Evolutionary conservation across 2,888 invertebrate genomes (phyloP).

Genomic region (Acleris sparsana): DNA sequence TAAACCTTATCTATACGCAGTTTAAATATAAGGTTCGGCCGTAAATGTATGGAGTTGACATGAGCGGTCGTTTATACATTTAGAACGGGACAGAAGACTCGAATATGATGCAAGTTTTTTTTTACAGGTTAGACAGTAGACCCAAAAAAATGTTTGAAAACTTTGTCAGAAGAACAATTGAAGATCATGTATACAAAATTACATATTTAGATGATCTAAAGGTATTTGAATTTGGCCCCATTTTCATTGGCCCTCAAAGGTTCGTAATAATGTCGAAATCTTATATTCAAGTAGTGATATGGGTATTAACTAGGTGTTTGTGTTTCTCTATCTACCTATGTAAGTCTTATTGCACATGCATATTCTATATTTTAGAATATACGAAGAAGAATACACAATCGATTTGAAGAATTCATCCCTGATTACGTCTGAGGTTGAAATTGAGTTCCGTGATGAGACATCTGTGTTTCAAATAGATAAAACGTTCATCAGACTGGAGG

Average conservation of each 20-base stretch:
- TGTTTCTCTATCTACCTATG: too few relatives aligned
- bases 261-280: slow-evolving; percentile 38
- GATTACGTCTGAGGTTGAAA: slow-evolving; percentile 72
- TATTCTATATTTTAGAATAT: slow-evolving; percentile 56
- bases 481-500: slow-evolving; percentile 61
- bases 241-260: slow-evolving; percentile 69
- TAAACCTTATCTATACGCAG: too few relatives aligned
- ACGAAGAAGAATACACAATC: slow-evolving; percentile 75
- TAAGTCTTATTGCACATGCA: too few relatives aligned
- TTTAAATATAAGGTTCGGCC: too few relatives aligned
- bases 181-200: slow-evolving; percentile 67
- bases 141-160: slow-evolving; percentile 78
- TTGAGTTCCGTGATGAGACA: slow-evolving; percentile 71
- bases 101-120: neutral
- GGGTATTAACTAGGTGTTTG: too few relatives aligned
- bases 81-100: too few relatives aligned
- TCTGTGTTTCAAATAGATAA: slow-evolving; percentile 75
- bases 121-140: slow-evolving; percentile 70
- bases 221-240: slow-evolving; percentile 75
- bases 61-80: too few relatives aligned
- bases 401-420: slow-evolving; percentile 81
- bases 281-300: neutral
- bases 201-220: slow-evolving; percentile 74
- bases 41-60: too few relatives aligned
- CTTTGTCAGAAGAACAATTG: slow-evolving; percentile 67